Evolutionary conservation across 2,113 vertebrate species (phyloP), one percentile per base, ranked within the genome.

Genomic region (Trematocara nigrifrons): DNA sequence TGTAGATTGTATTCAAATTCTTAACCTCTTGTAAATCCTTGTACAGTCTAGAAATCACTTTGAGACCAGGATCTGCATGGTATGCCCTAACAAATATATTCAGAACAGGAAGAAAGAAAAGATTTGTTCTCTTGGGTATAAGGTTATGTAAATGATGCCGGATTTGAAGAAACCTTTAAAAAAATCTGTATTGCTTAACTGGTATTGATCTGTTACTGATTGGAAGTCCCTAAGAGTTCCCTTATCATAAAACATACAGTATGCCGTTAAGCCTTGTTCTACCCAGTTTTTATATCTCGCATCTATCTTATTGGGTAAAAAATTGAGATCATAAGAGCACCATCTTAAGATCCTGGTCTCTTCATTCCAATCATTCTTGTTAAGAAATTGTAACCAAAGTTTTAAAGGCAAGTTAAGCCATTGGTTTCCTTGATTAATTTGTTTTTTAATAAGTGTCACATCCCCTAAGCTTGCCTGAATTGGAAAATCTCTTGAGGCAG

Each of bases 171-270:
- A 56, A 26, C 53, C 53, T 15, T 0, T 3, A 56, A 54, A 3
- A 1, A 10, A 4, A 56, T 13, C 53, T 0, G 0, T 8, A 57
- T 57, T 57, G 54, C 22, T 57, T 57, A 57, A 29, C 54, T 57
- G 54, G 22, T 57, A 57, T 57, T 57, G 22, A 57, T 57, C 12
- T 57, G 29, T 57, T 29, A 29, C 22, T 57, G 54, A 29, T 29
- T 57, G 12, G 22, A 57, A 57, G 54, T 57, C 54, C 22, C 3
- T 57, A 29, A 15, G 54, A 57, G 22, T 29, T 29, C 54, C 54
- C 54, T 29, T 57, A 29, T 3, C 7, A 29, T 57, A 15, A 57
- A 57, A 57, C 22, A 29, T 57, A 57, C 22, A 29, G 0, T 57
- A 29, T 57, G 12, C 22, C 2, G 0, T 57, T 57, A 57, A 57